Percentiles rank a stretch among this genome's conserved stretches.
These are phyloP conservation scores for Lepisosteus osseus DNA, from an alignment of 2,113 vertebrate genomes.

Conservation along the genomic window DNA sequence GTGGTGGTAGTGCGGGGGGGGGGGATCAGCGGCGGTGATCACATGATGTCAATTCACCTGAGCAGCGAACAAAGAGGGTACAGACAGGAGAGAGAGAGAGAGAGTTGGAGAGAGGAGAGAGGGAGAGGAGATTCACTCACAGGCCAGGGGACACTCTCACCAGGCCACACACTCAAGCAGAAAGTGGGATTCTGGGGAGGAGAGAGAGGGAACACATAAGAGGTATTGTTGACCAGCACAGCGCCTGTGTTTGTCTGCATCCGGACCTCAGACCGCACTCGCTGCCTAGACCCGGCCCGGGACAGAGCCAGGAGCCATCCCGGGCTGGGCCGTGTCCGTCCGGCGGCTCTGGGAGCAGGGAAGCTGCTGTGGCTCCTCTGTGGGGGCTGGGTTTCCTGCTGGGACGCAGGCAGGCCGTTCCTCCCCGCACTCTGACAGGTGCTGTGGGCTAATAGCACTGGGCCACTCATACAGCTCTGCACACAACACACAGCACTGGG, in stretches of 20 bases:
- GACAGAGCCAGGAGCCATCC: not conserved
- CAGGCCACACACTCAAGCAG: constrained; percentile 84
- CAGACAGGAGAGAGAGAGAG: constrained; percentile 47
- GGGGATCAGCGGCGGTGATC: constrained; percentile 55
- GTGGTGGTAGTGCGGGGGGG: constrained; percentile 54
- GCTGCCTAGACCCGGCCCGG: constrained; percentile 45
- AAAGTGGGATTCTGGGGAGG: constrained; percentile 66
- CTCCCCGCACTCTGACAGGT: too few species aligned
- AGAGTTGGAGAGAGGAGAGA: constrained; percentile 46
- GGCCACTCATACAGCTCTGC: too few species aligned
- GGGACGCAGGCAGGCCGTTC: too few species aligned
- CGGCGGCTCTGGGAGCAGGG: too few species aligned
- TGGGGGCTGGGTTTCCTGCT: too few species aligned
- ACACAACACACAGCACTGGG: too few species aligned
- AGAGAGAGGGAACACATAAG: constrained; percentile 52
- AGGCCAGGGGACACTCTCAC: constrained; percentile 69
- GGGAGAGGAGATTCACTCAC: constrained; percentile 56
- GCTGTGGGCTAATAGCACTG: too few species aligned
- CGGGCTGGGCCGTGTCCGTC: too few species aligned
- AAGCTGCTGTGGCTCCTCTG: too few species aligned
- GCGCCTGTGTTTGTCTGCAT: constrained; percentile 50
- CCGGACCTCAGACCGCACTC: constrained; percentile 42
- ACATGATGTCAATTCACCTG: constrained; percentile 72
- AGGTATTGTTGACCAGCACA: constrained; percentile 61
- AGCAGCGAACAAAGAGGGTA: constrained; percentile 70